These are phyloP conservation scores for Pygocentrus nattereri DNA, from an alignment of 2,797 vertebrate species.

Conservation along the genomic window DNA sequence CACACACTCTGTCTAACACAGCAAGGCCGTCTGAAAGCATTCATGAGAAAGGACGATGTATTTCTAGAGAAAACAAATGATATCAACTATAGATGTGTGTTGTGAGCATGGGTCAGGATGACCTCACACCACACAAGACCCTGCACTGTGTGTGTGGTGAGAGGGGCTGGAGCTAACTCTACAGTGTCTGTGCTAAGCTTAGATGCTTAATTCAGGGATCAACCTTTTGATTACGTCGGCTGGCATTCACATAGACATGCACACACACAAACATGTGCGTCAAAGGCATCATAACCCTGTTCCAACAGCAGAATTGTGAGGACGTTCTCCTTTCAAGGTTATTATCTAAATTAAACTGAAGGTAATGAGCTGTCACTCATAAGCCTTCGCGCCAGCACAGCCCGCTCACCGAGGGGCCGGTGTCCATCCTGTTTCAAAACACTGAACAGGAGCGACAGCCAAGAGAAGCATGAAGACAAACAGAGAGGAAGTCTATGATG, in stretches of 20 bases:
- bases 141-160: neutral
- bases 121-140: slow-evolving; percentile 7
- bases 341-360: slow-evolving; percentile 46
- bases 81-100: neutral
- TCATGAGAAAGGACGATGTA: neutral
- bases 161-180: neutral
- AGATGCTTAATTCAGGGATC: slow-evolving; percentile 7
- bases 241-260: neutral
- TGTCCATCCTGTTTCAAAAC: slow-evolving; percentile 27
- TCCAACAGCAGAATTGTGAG: slow-evolving; percentile 16
- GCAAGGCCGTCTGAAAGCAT: neutral
- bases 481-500: slow-evolving; percentile 17
- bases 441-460: slow-evolving; percentile 48
- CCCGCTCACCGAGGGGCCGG: slow-evolving; percentile 5
- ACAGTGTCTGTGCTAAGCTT: neutral
- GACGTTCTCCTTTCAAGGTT: slow-evolving; percentile 46
- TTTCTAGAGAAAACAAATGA: neutral
- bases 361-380: slow-evolving; percentile 58
- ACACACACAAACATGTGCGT: neutral
- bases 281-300: slow-evolving; percentile 30
- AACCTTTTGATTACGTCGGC: neutral
- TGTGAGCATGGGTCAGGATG: slow-evolving; percentile 27
- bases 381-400: slow-evolving; percentile 6
- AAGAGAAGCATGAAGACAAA: slow-evolving; percentile 43
- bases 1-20: neutral